These are phyloP conservation scores for Acropternis orthonyx DNA, from an alignment of 2,797 vertebrate genomes.

Conservation along the genomic window DNA sequence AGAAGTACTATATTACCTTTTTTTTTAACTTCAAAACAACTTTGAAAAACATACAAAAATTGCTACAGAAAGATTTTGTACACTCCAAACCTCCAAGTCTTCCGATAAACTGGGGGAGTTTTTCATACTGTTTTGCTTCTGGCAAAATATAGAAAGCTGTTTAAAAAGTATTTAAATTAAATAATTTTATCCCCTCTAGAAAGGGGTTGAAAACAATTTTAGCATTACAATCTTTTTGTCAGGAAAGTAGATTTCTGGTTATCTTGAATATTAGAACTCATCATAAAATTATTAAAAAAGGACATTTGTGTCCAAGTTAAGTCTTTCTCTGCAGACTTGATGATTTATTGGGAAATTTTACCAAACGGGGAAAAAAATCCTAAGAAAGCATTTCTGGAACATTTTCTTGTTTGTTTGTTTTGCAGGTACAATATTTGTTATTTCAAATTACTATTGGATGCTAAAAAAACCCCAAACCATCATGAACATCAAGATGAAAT, in stretches of 20 bases:
- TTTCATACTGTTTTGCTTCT: background rate
- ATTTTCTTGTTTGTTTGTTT: background rate
- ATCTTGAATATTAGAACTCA: background rate
- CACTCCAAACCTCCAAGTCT: background rate
- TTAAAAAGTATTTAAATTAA: background rate
- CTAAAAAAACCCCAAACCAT: rapidly evolving
- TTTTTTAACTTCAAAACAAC: background rate
- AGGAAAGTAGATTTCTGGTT: background rate
- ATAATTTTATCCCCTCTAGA: background rate
- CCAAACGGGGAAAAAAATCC: rapidly evolving
- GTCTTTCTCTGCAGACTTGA: background rate
- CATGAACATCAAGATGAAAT: background rate
- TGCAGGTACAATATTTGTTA: background rate
- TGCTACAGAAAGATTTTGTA: background rate
- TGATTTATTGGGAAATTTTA: background rate
- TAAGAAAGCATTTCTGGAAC: background rate
- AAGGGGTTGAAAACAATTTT: background rate
- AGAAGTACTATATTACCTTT: background rate
- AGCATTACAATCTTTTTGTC: background rate
- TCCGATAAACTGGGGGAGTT: background rate
- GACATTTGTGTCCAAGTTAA: background rate
- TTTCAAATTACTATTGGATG: background rate
- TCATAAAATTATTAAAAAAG: background rate
- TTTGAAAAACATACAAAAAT: background rate
- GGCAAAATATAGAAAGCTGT: background rate